Evolutionary conservation across 2,113 vertebrate species (phyloP).

Genomic region (Onychostruthus taczanowskii): DNA sequence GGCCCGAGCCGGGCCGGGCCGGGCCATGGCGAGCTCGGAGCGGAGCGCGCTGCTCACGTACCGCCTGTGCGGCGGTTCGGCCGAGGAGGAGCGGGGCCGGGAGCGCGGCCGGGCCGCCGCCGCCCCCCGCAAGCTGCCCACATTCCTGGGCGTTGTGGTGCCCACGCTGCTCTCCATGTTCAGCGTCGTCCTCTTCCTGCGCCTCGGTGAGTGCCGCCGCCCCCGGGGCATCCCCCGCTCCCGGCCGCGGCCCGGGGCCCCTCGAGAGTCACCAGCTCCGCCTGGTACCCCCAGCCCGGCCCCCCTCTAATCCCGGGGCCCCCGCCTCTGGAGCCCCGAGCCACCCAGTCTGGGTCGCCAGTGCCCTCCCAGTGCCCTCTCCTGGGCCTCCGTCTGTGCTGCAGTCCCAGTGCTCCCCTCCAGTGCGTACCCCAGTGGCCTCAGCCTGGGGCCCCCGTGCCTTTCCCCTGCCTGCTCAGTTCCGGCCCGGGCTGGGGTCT

Average conservation of each 20-base stretch:
- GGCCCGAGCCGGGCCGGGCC: background rate
- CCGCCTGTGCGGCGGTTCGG: conserved; percentile 77
- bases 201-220: conserved; percentile 80
- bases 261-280: background rate
- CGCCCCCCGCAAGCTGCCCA: conserved; percentile 76
- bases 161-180: conserved; percentile 92
- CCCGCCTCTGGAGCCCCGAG: background rate
- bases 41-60: conserved; percentile 85
- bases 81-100: conserved; percentile 20
- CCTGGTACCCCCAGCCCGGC: background rate
- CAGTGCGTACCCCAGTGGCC: background rate
- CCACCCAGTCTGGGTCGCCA: background rate
- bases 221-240: too few species aligned
- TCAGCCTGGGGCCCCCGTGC: background rate
- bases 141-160: conserved; percentile 88
- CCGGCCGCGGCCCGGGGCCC: too few species aligned
- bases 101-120: background rate
- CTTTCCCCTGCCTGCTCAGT: too few species aligned
- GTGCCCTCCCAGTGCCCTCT: background rate
- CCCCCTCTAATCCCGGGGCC: background rate
- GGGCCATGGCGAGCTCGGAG: conserved; percentile 65
- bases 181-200: conserved; percentile 88
- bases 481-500: background rate
- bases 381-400: background rate
- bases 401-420: background rate